Evolutionary conservation across 2,888 invertebrate genomes (phyloP).

Genomic region (Pogonocherus hispidulus): DNA sequence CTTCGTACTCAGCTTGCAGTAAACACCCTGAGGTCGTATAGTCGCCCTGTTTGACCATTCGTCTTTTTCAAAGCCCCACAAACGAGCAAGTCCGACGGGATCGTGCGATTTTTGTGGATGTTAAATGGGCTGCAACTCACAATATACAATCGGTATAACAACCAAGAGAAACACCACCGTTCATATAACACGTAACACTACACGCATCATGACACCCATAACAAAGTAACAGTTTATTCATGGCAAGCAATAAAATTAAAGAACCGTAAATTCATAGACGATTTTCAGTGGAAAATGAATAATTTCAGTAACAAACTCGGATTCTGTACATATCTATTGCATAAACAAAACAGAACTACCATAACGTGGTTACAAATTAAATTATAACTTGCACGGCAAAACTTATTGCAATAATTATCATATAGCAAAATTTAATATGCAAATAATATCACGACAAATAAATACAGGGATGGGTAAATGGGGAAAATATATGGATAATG

Average conservation of each 20-base stretch:
- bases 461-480: no score
- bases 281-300: constrained; percentile 2
- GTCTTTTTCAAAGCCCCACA: constrained; percentile 25
- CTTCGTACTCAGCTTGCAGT: constrained; percentile 11
- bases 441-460: no score
- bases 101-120: constrained; percentile 28
- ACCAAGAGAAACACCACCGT: constrained; percentile 4
- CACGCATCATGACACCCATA: constrained; percentile 13
- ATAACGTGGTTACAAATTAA: background rate
- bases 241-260: constrained; percentile 7
- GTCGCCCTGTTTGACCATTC: constrained; percentile 28
- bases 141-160: constrained; percentile 25
- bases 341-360: background rate
- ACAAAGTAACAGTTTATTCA: constrained; percentile 1
- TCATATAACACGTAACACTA: constrained; percentile 19
- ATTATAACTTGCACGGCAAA: background rate
- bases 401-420: background rate
- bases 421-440: no score
- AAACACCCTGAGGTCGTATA: constrained; percentile 25
- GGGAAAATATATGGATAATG: no score
- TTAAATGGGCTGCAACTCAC: constrained; percentile 30
- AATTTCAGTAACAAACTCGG: background rate
- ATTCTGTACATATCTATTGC: background rate
- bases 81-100: constrained; percentile 28
- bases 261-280: background rate